These are phyloP conservation scores for Diacarnus erythraeanus DNA, from an alignment of 37 sponge, comb jelly and placozoan species.

Conservation along the genomic window DNA sequence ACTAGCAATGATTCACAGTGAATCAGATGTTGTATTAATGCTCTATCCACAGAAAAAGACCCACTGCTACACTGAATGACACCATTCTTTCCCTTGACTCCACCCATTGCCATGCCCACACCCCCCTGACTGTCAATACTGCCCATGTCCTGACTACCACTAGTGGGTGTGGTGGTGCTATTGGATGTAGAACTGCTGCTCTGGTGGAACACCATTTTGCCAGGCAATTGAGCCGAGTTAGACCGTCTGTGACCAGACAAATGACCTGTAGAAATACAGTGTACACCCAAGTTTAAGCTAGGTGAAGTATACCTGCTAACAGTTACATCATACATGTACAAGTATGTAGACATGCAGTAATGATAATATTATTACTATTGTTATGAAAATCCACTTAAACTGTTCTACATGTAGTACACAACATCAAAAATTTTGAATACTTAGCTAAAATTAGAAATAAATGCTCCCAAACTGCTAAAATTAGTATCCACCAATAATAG, in stretches of 20 bases:
- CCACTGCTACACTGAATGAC: conserved; percentile 1
- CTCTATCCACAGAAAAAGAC: conserved; percentile 10
- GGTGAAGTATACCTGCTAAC: no score
- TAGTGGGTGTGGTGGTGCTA: conserved; percentile 15
- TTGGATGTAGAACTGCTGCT: not conserved
- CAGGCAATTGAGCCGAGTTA: not conserved
- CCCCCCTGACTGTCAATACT: conserved; percentile 1
- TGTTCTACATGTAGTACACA: no score
- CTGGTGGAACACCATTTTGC: not conserved
- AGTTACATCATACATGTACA: no score
- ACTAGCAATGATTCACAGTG: conserved; percentile 54
- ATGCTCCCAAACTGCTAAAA: no score
- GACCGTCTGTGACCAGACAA: not conserved
- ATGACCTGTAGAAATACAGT: not conserved
- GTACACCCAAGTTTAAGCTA: no score
- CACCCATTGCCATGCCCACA: not conserved
- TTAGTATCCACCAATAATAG: no score
- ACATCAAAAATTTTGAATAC: no score
- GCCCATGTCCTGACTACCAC: no score
- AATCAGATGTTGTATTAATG: conserved; percentile 54
- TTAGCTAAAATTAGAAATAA: no score
- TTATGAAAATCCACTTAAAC: no score
- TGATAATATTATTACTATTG: no score
- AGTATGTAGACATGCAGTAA: no score
- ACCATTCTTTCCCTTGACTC: not conserved